A percentile compares a stretch with the other conserved stretches of the same genome.
Conservation (phyloP, 2,888 invertebrate genomes). For the Drosophila sordidapex region DNA sequence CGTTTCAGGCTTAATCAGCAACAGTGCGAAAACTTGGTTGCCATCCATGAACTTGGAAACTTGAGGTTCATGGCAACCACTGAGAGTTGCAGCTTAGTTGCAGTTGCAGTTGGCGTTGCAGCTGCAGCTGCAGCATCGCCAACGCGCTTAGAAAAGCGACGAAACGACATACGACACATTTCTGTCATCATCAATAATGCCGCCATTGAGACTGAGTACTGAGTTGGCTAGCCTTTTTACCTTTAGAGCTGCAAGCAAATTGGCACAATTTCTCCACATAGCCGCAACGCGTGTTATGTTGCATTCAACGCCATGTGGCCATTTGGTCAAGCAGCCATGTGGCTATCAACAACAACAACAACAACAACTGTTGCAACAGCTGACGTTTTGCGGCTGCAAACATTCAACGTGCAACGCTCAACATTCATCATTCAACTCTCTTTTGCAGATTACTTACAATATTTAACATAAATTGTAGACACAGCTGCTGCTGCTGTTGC, state of each 20-base stretch:
- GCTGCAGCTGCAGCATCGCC: conserved; percentile 24
- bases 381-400: conserved; percentile 56
- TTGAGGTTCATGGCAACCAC: conserved; percentile 61
- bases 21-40: conserved; percentile 36
- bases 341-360: conserved; percentile 12
- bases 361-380: conserved; percentile 49
- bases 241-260: conserved; percentile 62
- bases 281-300: conserved; percentile 66
- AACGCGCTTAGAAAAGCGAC: conserved; percentile 51
- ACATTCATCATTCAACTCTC: conserved; percentile 59
- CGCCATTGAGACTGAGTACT: conserved; percentile 55
- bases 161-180: conserved; percentile 69
- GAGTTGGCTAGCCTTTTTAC: conserved; percentile 38
- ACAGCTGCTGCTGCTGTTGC: conserved; percentile 55
- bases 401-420: conserved; percentile 48
- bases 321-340: conserved; percentile 32
- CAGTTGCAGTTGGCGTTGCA: conserved; percentile 16
- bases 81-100: conserved; percentile 17
- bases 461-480: conserved; percentile 73
- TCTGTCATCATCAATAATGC: conserved; percentile 82
- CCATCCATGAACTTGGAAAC: conserved; percentile 58
- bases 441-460: conserved; percentile 70
- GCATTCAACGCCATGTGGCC: conserved; percentile 60
- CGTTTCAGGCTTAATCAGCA: conserved; percentile 62
- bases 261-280: conserved; percentile 76